Conservation (phyloP, 2,888 invertebrate species). For the Horisme vitalbata region DNA sequence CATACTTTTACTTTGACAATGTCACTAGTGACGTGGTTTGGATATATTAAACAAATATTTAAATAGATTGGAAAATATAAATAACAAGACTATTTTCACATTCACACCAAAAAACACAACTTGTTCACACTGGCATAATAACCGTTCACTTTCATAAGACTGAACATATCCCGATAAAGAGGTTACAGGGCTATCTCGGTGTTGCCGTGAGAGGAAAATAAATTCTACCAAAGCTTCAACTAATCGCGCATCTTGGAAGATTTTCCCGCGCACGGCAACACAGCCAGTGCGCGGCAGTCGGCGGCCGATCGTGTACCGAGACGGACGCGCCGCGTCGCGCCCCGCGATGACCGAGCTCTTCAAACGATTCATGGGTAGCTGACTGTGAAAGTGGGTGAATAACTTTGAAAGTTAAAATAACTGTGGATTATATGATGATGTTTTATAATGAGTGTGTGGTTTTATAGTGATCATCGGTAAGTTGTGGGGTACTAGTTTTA, state of each 20-base stretch:
- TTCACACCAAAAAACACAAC: background rate
- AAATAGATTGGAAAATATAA: too few relatives aligned
- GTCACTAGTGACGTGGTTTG: too few relatives aligned
- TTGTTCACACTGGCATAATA: too few relatives aligned
- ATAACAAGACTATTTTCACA: too few relatives aligned
- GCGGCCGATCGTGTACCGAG: constrained; percentile 60
- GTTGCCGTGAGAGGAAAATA: constrained; percentile 7
- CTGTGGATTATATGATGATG: constrained; percentile 37
- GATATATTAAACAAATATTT: too few relatives aligned
- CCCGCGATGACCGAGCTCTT: constrained; percentile 58
- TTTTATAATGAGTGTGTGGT: constrained; percentile 70
- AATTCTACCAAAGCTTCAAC: constrained; percentile 9
- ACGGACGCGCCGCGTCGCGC: constrained; percentile 55
- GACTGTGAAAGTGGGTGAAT: constrained; percentile 64
- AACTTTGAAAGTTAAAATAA: constrained; percentile 26
- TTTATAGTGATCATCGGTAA: constrained; percentile 80
- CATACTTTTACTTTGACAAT: too few relatives aligned
- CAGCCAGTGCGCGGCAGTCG: constrained; percentile 60
- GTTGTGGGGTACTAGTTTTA: constrained; percentile 48
- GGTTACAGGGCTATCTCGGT: constrained; percentile 11
- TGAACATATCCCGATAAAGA: constrained; percentile 15
- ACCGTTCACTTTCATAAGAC: constrained; percentile 4
- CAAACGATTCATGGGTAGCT: constrained; percentile 52
- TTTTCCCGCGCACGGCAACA: constrained; percentile 44
- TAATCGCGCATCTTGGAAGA: constrained; percentile 26